phyloP scores from a whole-genome alignment of 2,113 vertebrate species.

The Sorex fumeus region DNA sequence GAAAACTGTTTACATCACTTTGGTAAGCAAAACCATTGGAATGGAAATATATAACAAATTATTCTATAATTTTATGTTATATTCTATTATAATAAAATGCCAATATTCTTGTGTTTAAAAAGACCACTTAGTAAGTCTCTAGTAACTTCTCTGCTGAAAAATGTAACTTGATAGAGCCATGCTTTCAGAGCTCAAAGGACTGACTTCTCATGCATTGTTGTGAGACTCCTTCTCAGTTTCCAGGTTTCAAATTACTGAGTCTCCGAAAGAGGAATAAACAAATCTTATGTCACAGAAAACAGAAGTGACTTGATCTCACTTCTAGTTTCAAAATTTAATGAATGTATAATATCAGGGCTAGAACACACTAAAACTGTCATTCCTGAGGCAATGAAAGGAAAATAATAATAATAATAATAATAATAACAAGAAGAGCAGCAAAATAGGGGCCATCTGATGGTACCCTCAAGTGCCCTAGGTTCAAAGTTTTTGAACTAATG shows the following conservation, averaged over 20 bases:
- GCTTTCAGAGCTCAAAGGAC: background rate
- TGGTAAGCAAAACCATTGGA: background rate
- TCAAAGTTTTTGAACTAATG: too few relatives aligned
- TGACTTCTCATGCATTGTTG: background rate
- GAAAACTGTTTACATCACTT: constrained; percentile 35
- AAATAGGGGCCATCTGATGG: background rate
- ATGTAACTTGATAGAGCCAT: accelerated
- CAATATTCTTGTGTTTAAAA: constrained; percentile 13
- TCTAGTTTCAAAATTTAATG: background rate
- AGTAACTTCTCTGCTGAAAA: background rate
- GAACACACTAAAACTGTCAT: background rate
- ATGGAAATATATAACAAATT: background rate
- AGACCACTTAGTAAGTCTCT: background rate
- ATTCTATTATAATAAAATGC: constrained; percentile 50
- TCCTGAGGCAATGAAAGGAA: background rate
- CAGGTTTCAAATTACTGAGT: background rate
- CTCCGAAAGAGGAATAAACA: background rate
- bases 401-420: background rate
- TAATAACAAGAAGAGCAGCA: background rate
- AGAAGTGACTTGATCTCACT: background rate
- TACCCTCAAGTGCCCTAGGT: background rate
- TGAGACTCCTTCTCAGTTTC: background rate
- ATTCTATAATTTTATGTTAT: constrained; percentile 24
- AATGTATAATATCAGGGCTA: background rate
- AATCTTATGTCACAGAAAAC: background rate